Conservation (phyloP, 92 coral and sea anemone genomes). For the Palythoa grandis region DNA sequence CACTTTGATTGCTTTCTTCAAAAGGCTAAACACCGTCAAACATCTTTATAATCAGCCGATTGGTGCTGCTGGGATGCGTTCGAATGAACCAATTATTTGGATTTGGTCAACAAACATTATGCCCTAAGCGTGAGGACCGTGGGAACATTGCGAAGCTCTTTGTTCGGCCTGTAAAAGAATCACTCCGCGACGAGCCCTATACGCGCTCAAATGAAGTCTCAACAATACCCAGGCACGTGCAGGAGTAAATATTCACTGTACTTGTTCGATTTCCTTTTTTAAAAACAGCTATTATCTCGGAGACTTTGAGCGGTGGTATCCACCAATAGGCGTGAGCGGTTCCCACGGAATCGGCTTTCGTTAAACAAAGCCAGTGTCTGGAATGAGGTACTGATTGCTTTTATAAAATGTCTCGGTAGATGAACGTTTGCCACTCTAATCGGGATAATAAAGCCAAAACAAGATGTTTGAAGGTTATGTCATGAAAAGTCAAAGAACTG, state of each 20-base stretch:
- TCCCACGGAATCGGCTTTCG: slow-evolving; percentile 84
- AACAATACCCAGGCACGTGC: slow-evolving; percentile 79
- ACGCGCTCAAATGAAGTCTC: slow-evolving; percentile 59
- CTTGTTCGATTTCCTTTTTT: slow-evolving; percentile 47
- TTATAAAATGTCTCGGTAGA: slow-evolving; percentile 47
- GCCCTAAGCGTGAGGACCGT: slow-evolving; percentile 58
- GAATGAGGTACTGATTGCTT: slow-evolving; percentile 57
- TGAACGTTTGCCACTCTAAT: slow-evolving; percentile 35
- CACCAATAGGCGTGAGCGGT: slow-evolving; percentile 70
- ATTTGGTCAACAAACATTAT: slow-evolving; percentile 26
- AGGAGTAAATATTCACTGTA: slow-evolving; percentile 74
- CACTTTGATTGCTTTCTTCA: not conserved
- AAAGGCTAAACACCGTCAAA: not conserved
- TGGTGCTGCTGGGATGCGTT: slow-evolving; percentile 29
- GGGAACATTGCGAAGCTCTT: slow-evolving; percentile 76
- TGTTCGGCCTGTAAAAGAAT: slow-evolving; percentile 63
- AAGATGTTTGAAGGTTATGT: slow-evolving; percentile 39
- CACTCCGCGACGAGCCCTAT: slow-evolving; percentile 26
- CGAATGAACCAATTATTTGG: slow-evolving; percentile 12
- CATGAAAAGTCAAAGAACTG: slow-evolving; percentile 29
- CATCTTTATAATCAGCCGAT: slow-evolving; percentile 1
- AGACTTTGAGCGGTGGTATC: slow-evolving; percentile 37
- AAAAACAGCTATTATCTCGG: slow-evolving; percentile 73
- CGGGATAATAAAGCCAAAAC: slow-evolving; percentile 55
- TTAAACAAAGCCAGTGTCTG: slow-evolving; percentile 69